Evolutionary conservation across 2,113 vertebrate genomes (phyloP).

Genomic region (Rousettus leschenaultii): DNA sequence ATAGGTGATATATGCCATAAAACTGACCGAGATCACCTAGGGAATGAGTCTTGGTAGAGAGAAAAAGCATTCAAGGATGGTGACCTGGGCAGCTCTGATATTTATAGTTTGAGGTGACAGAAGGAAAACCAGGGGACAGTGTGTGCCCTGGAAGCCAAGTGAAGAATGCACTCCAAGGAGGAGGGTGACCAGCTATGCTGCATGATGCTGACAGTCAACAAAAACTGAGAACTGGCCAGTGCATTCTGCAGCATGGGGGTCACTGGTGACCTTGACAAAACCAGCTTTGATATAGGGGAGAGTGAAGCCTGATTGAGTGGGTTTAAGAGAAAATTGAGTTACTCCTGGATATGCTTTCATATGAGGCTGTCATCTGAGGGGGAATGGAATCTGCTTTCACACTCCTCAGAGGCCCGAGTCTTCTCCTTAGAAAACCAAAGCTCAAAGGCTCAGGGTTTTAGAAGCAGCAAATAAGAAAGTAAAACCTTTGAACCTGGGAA

Average conservation of each 20-base stretch:
- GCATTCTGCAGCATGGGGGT: background rate
- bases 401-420: background rate
- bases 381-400: conserved; percentile 52
- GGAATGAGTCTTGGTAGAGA: background rate
- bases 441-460: conserved; percentile 18
- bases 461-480: conserved; percentile 20
- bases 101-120: background rate
- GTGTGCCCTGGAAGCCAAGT: background rate
- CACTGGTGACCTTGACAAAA: conserved; percentile 14
- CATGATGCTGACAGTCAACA: background rate
- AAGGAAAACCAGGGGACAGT: background rate
- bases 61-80: background rate
- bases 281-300: background rate
- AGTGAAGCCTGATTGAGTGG: background rate
- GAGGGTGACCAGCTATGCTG: background rate
- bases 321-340: conserved; percentile 40
- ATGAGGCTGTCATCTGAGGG: background rate
- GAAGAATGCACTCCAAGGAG: background rate
- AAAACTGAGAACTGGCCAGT: background rate
- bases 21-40: background rate
- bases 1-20: background rate
- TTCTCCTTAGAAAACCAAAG: conserved; percentile 14
- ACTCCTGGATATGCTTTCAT: background rate
- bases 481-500: conserved; percentile 59
- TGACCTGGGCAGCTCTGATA: background rate